Evolutionary conservation across 1,140 invertebrate genomes (phyloP).

Genomic region (Phocides pigmalion): DNA sequence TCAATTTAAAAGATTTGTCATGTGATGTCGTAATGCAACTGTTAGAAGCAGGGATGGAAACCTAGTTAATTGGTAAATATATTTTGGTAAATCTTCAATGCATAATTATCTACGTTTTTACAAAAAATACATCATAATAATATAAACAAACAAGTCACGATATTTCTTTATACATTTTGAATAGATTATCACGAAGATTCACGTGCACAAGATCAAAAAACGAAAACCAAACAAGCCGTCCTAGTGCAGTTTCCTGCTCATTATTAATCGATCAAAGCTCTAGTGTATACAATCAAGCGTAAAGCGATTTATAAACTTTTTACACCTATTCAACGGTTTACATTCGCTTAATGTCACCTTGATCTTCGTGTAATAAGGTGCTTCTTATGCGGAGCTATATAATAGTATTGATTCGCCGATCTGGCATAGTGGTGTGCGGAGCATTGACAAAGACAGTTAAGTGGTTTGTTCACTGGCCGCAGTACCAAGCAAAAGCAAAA

Average conservation of each 20-base stretch:
- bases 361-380: slow-evolving; percentile 37
- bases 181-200: not conserved
- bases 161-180: not conserved
- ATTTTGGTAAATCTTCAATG: too few relatives aligned
- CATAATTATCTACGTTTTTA: too few relatives aligned
- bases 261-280: slow-evolving; percentile 17
- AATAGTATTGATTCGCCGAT: slow-evolving; percentile 40
- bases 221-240: not conserved
- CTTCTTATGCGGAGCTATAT: slow-evolving; percentile 43
- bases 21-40: too few relatives aligned
- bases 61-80: too few relatives aligned
- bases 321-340: slow-evolving; percentile 22
- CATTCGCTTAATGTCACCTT: slow-evolving; percentile 40
- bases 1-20: too few relatives aligned
- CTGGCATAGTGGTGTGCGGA: slow-evolving; percentile 35
- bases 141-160: not conserved
- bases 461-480: slow-evolving; percentile 19
- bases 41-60: too few relatives aligned
- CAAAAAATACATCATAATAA: too few relatives aligned
- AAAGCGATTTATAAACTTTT: slow-evolving; percentile 32
- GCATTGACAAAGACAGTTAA: slow-evolving; percentile 25
- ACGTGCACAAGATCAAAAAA: not conserved
- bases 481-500: slow-evolving; percentile 31
- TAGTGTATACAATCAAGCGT: slow-evolving; percentile 19
- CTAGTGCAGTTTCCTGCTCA: slow-evolving; percentile 15